These are phyloP conservation scores for Remorina albescens DNA, from an alignment of 2,797 vertebrate genomes.

Conservation along the genomic window DNA sequence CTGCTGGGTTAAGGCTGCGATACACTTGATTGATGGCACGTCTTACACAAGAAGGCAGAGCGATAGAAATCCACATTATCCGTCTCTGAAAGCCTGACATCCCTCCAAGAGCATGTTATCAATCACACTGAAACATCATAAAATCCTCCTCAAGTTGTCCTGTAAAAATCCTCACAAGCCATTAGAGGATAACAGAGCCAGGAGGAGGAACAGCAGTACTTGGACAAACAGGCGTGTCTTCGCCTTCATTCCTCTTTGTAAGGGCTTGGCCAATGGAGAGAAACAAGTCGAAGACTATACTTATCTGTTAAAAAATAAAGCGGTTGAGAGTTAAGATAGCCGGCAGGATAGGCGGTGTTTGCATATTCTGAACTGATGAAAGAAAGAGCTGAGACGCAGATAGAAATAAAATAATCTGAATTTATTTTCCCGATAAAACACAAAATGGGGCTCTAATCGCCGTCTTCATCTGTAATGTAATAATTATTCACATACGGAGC, in stretches of 20 bases:
- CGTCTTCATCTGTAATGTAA: constrained; percentile 51
- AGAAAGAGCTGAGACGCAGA: constrained; percentile 4
- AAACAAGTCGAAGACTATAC: constrained; percentile 14
- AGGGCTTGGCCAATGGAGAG: constrained; percentile 30
- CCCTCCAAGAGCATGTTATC: constrained; percentile 82
- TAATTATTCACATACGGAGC: constrained; percentile 50
- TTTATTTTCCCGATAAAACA: constrained; percentile 37
- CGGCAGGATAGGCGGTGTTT: constrained; percentile 31
- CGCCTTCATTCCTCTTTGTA: constrained; percentile 45
- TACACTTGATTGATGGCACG: constrained; percentile 81
- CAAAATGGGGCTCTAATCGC: constrained; percentile 46
- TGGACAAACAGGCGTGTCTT: constrained; percentile 55
- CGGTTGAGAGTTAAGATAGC: constrained; percentile 21
- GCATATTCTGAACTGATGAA: constrained; percentile 26
- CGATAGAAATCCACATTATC: constrained; percentile 87
- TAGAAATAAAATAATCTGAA: constrained; percentile 31
- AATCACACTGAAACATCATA: constrained; percentile 85
- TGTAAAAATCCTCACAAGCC: constrained; percentile 80
- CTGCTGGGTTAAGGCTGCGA: constrained; percentile 80
- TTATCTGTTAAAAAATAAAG: constrained; percentile 51
- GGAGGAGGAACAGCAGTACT: constrained; percentile 47
- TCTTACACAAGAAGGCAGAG: constrained; percentile 81
- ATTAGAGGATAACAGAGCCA: constrained; percentile 70
- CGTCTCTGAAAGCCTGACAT: constrained; percentile 84
- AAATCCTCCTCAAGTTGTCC: constrained; percentile 82